Evolutionary conservation across 2,888 invertebrate genomes (phyloP).

Genomic region (Mesoligia furuncula): DNA sequence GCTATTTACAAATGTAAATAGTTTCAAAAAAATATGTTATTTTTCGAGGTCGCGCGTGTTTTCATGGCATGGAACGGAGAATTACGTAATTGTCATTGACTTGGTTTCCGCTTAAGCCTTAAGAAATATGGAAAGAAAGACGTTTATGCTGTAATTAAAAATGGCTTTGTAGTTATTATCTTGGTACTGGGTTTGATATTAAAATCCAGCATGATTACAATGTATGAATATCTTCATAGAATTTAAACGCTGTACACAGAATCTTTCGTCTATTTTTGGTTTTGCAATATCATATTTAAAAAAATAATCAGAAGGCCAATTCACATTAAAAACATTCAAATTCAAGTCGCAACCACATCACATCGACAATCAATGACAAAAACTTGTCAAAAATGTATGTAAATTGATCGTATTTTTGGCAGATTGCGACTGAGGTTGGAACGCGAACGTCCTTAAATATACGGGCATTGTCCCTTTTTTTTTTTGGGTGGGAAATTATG

Average conservation of each 20-base stretch:
- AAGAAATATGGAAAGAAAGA: conserved; percentile 49
- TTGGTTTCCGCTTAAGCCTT: conserved; percentile 54
- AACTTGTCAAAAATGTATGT: no score
- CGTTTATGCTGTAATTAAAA: conserved; percentile 36
- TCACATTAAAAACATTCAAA: no score
- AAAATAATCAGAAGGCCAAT: no score
- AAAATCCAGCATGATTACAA: conserved; percentile 19
- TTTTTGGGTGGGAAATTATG: no score
- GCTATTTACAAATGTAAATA: conserved; percentile 54
- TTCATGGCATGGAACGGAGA: conserved; percentile 52
- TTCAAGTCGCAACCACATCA: no score
- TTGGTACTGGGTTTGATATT: not conserved
- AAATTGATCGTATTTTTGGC: no score
- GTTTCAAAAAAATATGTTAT: conserved; percentile 43
- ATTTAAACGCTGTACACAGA: not conserved
- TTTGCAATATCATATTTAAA: not conserved
- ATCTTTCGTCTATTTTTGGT: not conserved
- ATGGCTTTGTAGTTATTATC: conserved; percentile 5
- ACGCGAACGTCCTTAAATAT: no score
- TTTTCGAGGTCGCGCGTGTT: conserved; percentile 56
- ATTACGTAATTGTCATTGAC: conserved; percentile 56
- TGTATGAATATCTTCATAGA: not conserved
- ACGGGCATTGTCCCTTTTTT: no score
- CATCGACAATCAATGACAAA: no score
- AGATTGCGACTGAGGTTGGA: no score